Evolutionary conservation across 1,140 invertebrate genomes (phyloP).

Genomic region (Zophobas morio): DNA sequence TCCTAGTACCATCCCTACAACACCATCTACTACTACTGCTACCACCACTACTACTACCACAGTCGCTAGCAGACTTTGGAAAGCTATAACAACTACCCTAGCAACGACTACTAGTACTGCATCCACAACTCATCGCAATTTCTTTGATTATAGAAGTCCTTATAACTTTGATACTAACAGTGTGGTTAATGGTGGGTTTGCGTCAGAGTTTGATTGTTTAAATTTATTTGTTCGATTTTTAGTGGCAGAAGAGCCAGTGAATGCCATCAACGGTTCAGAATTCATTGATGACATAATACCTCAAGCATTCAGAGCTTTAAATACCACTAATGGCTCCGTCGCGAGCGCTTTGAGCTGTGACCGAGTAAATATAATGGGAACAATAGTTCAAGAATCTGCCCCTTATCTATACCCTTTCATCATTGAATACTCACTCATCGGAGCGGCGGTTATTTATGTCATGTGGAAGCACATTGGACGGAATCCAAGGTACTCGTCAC

Average conservation of each 20-base stretch:
- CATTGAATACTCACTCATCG: conserved; percentile 97
- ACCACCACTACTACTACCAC: conserved; percentile 68
- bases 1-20: conserved; percentile 67
- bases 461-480: conserved; percentile 97
- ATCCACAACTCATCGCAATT: conserved; percentile 55
- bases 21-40: conserved; percentile 65
- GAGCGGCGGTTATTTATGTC: conserved; percentile 96
- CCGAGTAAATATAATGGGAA: conserved; percentile 92
- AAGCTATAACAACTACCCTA: conserved; percentile 65
- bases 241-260: conserved; percentile 59
- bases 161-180: conserved; percentile 61
- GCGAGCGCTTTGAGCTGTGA: conserved; percentile 74
- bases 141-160: conserved; percentile 61
- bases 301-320: conserved; percentile 60
- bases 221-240: conserved; percentile 44
- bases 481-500: conserved; percentile 75
- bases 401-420: conserved; percentile 97
- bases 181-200: conserved; percentile 60
- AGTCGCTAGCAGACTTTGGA: conserved; percentile 50
- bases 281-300: conserved; percentile 62
- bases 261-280: conserved; percentile 61
- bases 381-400: conserved; percentile 90
- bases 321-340: conserved; percentile 50
- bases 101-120: conserved; percentile 65
- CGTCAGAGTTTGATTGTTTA: conserved; percentile 7